These are phyloP conservation scores for Chaetura pelagica DNA, from an alignment of 2,113 vertebrate genomes.

Conservation along the genomic window DNA sequence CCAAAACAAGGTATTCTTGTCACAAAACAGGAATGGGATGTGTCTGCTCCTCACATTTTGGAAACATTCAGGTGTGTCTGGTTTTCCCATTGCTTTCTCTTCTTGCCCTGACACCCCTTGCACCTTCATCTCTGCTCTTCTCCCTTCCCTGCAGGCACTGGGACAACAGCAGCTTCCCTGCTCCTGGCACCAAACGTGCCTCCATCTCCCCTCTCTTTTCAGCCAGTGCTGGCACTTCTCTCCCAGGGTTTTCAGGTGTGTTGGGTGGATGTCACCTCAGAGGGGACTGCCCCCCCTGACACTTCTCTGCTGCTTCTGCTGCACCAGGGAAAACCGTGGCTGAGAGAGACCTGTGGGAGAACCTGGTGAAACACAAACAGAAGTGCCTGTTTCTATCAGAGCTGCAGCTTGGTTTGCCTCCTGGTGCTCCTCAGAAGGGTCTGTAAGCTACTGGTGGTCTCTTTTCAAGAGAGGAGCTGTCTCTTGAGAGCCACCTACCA, in stretches of 20 bases:
- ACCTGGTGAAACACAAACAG: neutral
- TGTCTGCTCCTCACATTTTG: neutral
- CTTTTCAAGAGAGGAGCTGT: neutral
- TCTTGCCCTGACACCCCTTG: neutral
- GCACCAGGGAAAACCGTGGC: neutral
- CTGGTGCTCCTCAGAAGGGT: neutral
- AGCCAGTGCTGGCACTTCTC: neutral
- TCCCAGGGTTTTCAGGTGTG: rapidly evolving
- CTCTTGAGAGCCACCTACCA: neutral
- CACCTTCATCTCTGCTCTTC: neutral
- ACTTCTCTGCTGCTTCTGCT: neutral
- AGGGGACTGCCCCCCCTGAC: neutral
- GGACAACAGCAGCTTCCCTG: neutral
- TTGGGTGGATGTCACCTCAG: rapidly evolving
- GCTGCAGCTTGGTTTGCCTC: neutral
- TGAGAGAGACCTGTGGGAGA: neutral
- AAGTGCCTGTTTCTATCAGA: neutral
- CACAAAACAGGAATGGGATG: neutral
- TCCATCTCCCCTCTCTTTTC: neutral
- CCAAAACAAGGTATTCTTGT: neutral
- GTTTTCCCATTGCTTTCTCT: neutral
- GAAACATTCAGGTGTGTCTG: neutral
- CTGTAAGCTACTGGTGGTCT: neutral
- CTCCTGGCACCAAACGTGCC: rapidly evolving
- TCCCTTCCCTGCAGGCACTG: neutral